These are phyloP conservation scores for Zoanthus sociatus DNA, from an alignment of 92 coral and sea anemone genomes.

Conservation along the genomic window DNA sequence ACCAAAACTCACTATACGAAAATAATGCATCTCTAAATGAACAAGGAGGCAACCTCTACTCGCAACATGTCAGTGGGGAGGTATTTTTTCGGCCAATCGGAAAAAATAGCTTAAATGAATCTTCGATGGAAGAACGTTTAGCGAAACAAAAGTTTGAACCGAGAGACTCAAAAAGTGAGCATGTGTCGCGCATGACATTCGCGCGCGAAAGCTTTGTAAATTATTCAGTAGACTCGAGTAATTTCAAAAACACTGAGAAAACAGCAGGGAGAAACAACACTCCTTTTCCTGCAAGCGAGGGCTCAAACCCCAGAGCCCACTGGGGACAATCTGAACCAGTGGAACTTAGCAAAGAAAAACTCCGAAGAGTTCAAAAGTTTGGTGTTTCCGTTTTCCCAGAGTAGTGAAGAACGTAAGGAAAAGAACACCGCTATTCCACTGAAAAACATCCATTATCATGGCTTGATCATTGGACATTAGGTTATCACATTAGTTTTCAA, in stretches of 20 bases:
- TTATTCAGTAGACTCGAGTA: neutral
- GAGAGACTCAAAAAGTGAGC: neutral
- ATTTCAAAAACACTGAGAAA: neutral
- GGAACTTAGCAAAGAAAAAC: slow-evolving; percentile 29
- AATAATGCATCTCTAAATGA: neutral
- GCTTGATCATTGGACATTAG: no score
- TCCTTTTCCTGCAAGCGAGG: neutral
- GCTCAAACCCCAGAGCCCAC: neutral
- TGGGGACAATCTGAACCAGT: neutral
- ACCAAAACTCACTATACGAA: neutral
- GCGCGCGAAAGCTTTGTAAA: neutral
- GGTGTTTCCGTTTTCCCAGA: slow-evolving; percentile 43
- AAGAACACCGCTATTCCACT: no score
- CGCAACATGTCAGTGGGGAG: neutral
- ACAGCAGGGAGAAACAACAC: neutral
- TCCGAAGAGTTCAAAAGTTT: slow-evolving; percentile 27
- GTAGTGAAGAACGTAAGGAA: neutral
- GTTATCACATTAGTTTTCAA: no score
- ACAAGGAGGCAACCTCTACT: neutral
- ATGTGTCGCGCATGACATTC: neutral
- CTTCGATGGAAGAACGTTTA: slow-evolving; percentile 13
- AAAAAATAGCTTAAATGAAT: neutral
- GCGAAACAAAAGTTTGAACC: slow-evolving; percentile 24
- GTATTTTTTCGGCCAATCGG: neutral
- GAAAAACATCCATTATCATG: no score